Base-by-base conservation (phyloP, 2,888 invertebrate genomes). In the Eristalis arbustorum region DNA sequence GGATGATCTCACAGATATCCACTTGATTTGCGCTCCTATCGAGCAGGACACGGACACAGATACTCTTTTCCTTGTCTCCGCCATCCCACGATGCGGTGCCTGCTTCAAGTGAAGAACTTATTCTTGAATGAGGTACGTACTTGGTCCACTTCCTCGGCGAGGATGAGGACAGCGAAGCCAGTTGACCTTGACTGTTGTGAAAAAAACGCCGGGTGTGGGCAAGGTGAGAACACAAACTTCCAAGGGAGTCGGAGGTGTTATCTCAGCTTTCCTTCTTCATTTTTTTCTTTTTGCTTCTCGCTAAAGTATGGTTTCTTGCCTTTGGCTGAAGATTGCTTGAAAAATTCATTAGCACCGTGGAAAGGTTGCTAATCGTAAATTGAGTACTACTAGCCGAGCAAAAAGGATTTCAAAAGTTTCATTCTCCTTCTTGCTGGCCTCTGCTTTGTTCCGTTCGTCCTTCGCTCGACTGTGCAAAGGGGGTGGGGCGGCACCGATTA, bases 121-220 rank as follows among this genome's bases (percentile, higher is more conserved):
- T 42, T 42, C 66, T 56, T 23, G 63, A 23, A 57, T 63, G 63
- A 62, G 57, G 37, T 72, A 22, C 2, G 49, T 72, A 37, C 59
- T 57, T 66, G 42, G 25, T 64, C 42, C 49, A 49, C 34, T 68
- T 76, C 56, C 34, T 61, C 23, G 31, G n/a, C 14, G 11, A 25
- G 22, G 18, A 25, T 18, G 40, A 67, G 37, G 6, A 3, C 1
- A 31, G 67, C 42, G 18, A 56, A 37, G 63, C 72, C 68, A 84
- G 81, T 81, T 76, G 84, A 81, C 84, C 81, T 84, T 84, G 76
- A 76, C 81, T 84, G 80, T 81, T 84, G 81, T 67, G 63, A 68
- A 57, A 63, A 64, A 56, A 56, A 40, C 14, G 28, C 49, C 28
- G 62, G 37, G 49, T 59, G 63, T 8, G 31, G 31, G 31, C 10